Conservation (phyloP, 2,113 vertebrate species). For the Lycocorax pyrrhopterus region DNA sequence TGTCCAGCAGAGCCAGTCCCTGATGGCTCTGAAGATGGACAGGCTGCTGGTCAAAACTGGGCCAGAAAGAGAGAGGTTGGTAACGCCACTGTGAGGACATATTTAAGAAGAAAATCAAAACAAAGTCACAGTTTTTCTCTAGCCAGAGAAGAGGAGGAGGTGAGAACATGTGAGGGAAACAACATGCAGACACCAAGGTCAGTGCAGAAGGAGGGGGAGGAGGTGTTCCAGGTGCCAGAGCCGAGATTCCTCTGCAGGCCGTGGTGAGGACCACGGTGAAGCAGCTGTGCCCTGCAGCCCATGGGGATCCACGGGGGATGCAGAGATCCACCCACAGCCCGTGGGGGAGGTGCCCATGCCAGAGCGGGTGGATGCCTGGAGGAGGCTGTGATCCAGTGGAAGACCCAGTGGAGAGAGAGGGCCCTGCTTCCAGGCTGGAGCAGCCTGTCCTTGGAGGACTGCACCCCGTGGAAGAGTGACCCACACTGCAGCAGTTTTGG, state of each 20-base stretch:
- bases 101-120: neutral
- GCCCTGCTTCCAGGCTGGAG: neutral
- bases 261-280: neutral
- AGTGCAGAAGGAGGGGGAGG: neutral
- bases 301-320: neutral
- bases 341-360: neutral
- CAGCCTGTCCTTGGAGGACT: neutral
- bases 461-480: neutral
- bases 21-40: neutral
- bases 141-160: neutral
- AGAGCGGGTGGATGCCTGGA: neutral
- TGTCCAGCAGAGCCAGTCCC: neutral
- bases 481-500: fast-evolving
- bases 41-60: neutral
- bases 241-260: neutral
- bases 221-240: neutral
- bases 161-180: neutral
- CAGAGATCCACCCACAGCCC: too few relatives aligned
- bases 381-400: neutral
- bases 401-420: neutral
- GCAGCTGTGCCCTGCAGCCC: neutral
- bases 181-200: neutral
- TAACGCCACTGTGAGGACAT: neutral
- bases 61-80: neutral
- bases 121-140: neutral